Conservation (phyloP, 2,113 vertebrate species). For the Cercocebus atys region DNA sequence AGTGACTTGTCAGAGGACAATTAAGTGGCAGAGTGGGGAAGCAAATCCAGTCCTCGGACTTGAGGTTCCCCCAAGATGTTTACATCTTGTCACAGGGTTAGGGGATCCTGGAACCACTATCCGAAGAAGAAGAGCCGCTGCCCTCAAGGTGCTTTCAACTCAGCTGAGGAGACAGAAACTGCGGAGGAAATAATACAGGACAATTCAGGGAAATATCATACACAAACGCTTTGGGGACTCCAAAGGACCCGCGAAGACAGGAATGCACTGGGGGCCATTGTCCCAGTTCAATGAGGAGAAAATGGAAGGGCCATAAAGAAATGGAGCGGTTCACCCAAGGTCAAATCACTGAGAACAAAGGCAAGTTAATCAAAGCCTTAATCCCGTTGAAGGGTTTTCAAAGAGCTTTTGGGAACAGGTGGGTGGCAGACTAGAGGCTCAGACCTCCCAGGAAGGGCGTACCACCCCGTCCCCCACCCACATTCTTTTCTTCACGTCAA, state of each 20-base stretch:
- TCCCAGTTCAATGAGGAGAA: conserved; percentile 51
- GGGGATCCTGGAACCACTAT: neutral
- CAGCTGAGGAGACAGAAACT: neutral
- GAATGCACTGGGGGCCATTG: conserved; percentile 37
- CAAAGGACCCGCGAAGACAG: neutral
- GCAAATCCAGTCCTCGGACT: neutral
- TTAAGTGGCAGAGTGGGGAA: neutral
- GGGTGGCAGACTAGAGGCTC: neutral
- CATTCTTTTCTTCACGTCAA: neutral
- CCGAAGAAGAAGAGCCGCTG: neutral
- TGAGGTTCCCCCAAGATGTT: too few relatives aligned
- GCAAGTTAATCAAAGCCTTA: conserved; percentile 71
- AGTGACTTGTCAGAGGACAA: neutral
- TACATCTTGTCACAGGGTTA: neutral
- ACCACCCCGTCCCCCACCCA: neutral
- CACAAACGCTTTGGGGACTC: neutral
- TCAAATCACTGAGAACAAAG: conserved; percentile 65
- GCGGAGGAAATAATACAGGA: neutral
- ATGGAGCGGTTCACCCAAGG: conserved; percentile 42
- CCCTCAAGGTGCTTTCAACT: neutral
- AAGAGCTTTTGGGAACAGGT: conserved; percentile 57
- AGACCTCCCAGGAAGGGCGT: conserved; percentile 50
- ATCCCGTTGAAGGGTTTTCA: conserved; percentile 71
- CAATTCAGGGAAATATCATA: neutral
- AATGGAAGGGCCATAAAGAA: conserved; percentile 57